These are phyloP conservation scores for Lasioglossum figueresi DNA, from an alignment of 2,888 invertebrate genomes.

Conservation along the genomic window DNA sequence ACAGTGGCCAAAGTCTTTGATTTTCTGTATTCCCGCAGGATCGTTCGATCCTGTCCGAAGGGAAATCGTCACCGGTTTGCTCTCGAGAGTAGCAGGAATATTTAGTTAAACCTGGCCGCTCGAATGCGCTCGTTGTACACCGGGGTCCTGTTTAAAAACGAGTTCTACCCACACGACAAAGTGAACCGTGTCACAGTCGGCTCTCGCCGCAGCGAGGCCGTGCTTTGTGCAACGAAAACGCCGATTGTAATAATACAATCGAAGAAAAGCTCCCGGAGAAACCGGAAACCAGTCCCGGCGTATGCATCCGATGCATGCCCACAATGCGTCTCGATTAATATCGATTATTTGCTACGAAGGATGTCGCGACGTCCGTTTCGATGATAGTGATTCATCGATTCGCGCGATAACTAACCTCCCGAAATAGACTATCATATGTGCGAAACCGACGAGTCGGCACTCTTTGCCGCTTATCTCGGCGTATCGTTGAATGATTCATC, in stretches of 20 bases:
- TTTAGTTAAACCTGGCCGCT: slow-evolving; percentile 56
- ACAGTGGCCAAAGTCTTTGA: no score
- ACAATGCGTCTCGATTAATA: not conserved
- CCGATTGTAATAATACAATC: slow-evolving; percentile 29
- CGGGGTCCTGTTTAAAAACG: slow-evolving; percentile 50
- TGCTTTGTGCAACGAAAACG: slow-evolving; percentile 35
- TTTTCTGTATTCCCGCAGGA: no score
- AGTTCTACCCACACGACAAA: slow-evolving; percentile 64
- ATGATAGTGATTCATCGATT: not conserved
- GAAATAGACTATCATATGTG: slow-evolving; percentile 31
- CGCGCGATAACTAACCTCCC: not conserved
- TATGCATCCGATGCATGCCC: not conserved
- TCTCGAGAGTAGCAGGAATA: slow-evolving; percentile 34
- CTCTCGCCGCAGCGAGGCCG: slow-evolving; percentile 20
- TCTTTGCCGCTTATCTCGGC: slow-evolving; percentile 18
- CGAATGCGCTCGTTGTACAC: slow-evolving; percentile 35
- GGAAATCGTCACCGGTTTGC: not conserved
- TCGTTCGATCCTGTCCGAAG: not conserved
- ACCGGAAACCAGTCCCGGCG: not conserved
- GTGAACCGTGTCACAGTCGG: slow-evolving; percentile 44
- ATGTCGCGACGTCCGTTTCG: not conserved
- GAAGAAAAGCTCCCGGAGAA: not conserved
- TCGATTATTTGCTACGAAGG: not conserved
- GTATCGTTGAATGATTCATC: slow-evolving; percentile 41
- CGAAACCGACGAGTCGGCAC: not conserved